Evolutionary conservation across 2,888 invertebrate species (phyloP).

Genomic region (Oithona nana): DNA sequence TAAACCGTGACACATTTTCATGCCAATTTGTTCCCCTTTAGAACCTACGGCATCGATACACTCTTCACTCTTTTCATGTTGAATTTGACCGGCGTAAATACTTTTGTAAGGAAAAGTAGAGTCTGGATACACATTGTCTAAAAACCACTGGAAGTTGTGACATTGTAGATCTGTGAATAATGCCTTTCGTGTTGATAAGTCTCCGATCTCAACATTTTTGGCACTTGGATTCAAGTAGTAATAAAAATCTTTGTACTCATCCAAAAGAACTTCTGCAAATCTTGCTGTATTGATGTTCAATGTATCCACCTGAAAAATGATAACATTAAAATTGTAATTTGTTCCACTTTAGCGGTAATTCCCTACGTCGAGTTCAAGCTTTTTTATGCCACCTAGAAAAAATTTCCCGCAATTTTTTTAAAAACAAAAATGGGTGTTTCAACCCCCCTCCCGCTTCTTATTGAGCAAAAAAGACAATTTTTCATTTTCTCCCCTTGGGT

Average conservation of each 20-base stretch:
- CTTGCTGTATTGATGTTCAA: conserved; percentile 56
- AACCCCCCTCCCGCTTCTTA: no score
- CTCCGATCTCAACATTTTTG: conserved; percentile 1
- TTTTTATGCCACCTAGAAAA: no score
- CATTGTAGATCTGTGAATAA: background rate
- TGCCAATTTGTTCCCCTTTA: background rate
- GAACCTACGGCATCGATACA: conserved; percentile 5
- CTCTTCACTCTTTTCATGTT: background rate
- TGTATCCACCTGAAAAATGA: conserved; percentile 52
- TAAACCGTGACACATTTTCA: conserved; percentile 7
- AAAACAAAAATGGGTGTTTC: no score
- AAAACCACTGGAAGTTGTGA: conserved; percentile 7
- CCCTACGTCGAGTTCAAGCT: no score
- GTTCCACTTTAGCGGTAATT: no score
- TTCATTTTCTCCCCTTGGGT: no score
- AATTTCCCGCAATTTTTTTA: no score
- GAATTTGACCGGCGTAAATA: conserved; percentile 2
- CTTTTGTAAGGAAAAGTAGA: background rate
- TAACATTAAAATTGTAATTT: no score
- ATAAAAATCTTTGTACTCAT: conserved; percentile 82
- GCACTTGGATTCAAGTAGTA: conserved; percentile 54
- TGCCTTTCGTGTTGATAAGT: background rate
- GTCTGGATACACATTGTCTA: conserved; percentile 1
- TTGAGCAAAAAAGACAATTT: no score
- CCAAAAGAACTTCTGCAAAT: conserved; percentile 93